phyloP scores from a whole-genome alignment of 92 coral and sea anemone genomes.

The Virgularia gustaviana region DNA sequence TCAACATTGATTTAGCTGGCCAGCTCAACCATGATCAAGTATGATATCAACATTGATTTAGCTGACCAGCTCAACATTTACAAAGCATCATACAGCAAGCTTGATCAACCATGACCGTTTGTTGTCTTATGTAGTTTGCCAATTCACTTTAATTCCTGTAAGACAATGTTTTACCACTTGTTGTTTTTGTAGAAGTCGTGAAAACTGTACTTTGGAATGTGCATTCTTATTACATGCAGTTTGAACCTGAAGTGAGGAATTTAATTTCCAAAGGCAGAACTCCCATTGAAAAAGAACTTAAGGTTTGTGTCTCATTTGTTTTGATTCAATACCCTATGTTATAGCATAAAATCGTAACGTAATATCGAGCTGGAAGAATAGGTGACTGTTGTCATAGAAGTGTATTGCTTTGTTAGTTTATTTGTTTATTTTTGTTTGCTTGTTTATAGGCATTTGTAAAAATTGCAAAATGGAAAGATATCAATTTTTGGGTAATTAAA shows the following conservation, averaged over 20 bases:
- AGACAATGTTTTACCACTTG: neutral
- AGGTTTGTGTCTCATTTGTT: constrained; percentile 49
- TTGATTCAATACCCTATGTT: neutral
- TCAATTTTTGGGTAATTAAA: constrained; percentile 97
- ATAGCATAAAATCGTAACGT: neutral
- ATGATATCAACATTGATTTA: too few relatives aligned
- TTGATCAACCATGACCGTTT: neutral
- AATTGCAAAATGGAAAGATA: constrained; percentile 95
- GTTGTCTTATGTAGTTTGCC: neutral
- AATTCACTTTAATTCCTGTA: neutral
- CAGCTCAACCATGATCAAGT: too few relatives aligned
- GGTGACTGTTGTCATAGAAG: neutral
- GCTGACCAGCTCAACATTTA: constrained; percentile 16
- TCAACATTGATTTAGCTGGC: too few relatives aligned
- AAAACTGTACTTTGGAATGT: constrained; percentile 61
- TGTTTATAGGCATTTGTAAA: constrained; percentile 90
- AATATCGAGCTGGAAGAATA: neutral
- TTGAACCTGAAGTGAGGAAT: constrained; percentile 52
- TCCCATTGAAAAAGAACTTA: constrained; percentile 91
- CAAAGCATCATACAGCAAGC: neutral
- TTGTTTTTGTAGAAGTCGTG: neutral
- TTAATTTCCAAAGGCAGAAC: constrained; percentile 58
- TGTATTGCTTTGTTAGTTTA: neutral
- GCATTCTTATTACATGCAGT: constrained; percentile 76
- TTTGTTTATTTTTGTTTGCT: too few relatives aligned